Conservation (phyloP, 2,797 vertebrate genomes). For the Semaprochilodus insignis region DNA sequence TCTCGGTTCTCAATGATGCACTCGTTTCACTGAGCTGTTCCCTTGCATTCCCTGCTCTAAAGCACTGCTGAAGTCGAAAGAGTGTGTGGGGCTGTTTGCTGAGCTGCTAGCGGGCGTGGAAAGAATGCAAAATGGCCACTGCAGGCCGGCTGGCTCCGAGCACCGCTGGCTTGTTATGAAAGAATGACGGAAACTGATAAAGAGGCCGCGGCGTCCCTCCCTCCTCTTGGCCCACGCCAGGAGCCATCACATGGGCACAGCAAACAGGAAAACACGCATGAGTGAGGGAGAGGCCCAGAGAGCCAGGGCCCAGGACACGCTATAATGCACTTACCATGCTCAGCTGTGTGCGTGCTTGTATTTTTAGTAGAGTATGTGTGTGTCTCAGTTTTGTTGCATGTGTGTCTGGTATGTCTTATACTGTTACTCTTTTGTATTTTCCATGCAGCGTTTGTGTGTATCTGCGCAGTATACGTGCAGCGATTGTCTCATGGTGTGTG, state of each 20-base stretch:
- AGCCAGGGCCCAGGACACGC: constrained; percentile 2
- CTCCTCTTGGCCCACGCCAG: constrained; percentile 33
- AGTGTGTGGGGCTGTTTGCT: constrained; percentile 27
- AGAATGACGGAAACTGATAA: constrained; percentile 63
- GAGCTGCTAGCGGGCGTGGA: constrained; percentile 28
- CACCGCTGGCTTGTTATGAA: constrained; percentile 42
- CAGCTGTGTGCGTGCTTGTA: constrained; percentile 34
- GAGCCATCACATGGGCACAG: constrained; percentile 34
- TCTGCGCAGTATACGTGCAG: neutral
- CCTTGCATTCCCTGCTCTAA: neutral
- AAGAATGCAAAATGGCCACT: constrained; percentile 48
- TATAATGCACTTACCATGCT: constrained; percentile 39
- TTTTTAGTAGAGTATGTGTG: constrained; percentile 11
- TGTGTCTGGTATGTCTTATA: neutral
- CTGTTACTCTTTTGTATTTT: neutral
- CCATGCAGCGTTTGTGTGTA: constrained; percentile 4
- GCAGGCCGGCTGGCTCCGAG: constrained; percentile 40
- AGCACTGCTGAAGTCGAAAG: neutral
- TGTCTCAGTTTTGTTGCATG: constrained; percentile 1
- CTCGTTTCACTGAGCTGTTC: neutral
- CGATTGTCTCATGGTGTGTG: constrained; percentile 2
- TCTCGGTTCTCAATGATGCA: neutral
- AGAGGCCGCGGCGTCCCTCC: constrained; percentile 56
- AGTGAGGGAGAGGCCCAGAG: constrained; percentile 19
- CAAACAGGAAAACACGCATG: constrained; percentile 44